These are phyloP conservation scores for Metopolophium dirhodum DNA, from an alignment of 1,140 invertebrate species.

Conservation along the genomic window DNA sequence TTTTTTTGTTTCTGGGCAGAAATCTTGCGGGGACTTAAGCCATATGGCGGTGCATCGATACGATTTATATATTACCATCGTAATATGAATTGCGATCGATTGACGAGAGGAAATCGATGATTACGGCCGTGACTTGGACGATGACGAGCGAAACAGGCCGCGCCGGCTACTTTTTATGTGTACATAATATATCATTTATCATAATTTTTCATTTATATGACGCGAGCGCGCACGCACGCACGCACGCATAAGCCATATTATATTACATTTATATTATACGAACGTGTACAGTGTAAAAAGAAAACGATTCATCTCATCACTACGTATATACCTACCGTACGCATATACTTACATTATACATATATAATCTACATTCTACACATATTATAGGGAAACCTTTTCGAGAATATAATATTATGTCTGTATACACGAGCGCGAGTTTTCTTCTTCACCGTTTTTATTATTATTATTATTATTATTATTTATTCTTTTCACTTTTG, in stretches of 20 bases:
- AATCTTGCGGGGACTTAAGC: background rate
- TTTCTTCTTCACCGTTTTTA: slow-evolving; percentile 25
- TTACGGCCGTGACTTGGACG: background rate
- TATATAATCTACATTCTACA: background rate
- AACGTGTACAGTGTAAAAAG: slow-evolving; percentile 32
- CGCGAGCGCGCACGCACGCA: background rate
- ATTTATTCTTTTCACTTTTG: slow-evolving; percentile 9
- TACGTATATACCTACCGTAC: background rate
- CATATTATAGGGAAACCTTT: background rate
- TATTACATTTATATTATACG: slow-evolving; percentile 19
- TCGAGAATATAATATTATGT: background rate
- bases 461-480: background rate
- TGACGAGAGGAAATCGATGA: background rate
- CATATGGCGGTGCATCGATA: background rate
- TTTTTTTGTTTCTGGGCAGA: background rate
- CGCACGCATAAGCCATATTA: background rate
- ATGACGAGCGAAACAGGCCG: background rate
- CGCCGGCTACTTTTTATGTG: background rate
- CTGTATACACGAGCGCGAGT: background rate
- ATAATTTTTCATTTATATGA: slow-evolving; percentile 6
- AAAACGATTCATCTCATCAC: slow-evolving; percentile 9
- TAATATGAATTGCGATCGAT: background rate
- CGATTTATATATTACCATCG: background rate
- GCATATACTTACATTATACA: background rate
- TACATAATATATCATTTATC: background rate